phyloP scores from a whole-genome alignment of 2,113 vertebrate species.

The Eclectus roratus region DNA sequence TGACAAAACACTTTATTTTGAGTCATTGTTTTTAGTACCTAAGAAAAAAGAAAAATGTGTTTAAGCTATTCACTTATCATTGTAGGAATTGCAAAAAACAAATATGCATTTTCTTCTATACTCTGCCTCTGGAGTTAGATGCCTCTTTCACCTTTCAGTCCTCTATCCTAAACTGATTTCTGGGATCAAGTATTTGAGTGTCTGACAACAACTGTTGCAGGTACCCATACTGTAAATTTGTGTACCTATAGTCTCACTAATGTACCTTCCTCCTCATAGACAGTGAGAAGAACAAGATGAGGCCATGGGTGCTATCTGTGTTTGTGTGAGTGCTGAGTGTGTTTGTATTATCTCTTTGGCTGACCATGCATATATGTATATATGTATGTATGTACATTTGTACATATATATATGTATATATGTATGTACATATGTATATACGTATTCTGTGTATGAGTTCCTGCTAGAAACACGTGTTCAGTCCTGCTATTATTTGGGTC shows the following conservation, averaged over 20 bases:
- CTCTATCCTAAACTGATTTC: neutral
- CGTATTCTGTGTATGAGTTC: neutral
- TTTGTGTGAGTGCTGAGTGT: neutral
- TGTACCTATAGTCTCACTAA: too few relatives aligned
- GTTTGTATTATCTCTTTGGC: neutral
- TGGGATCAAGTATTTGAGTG: neutral
- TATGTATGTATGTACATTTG: neutral
- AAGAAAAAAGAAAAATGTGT: neutral
- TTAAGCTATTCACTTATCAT: neutral
- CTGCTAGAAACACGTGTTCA: neutral
- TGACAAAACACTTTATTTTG: neutral
- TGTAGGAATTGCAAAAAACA: neutral
- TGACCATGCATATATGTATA: neutral
- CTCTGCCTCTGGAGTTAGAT: neutral
- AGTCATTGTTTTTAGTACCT: neutral
- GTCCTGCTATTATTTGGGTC: neutral
- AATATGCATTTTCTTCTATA: neutral
- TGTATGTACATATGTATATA: neutral
- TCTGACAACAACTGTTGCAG: neutral
- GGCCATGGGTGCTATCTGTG: neutral
- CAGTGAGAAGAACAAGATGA: neutral
- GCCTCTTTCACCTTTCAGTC: neutral
- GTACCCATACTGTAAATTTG: accelerated
- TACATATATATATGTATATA: neutral
- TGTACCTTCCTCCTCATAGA: neutral